phyloP scores from a whole-genome alignment of 2,888 invertebrate genomes.

The Julus scandinavius region DNA sequence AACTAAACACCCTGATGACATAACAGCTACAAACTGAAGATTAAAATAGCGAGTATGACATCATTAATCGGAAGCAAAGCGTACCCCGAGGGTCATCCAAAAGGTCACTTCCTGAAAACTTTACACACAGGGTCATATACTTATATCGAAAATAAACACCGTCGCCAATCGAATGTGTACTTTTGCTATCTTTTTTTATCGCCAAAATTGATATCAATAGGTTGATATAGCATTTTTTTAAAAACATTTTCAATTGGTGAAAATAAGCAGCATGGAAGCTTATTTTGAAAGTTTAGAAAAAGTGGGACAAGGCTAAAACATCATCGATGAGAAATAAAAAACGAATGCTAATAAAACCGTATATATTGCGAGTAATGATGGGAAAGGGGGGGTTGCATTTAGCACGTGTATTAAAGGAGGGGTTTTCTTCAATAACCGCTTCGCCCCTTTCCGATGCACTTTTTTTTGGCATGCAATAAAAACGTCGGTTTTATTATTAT shows the following conservation, averaged over 20 bases:
- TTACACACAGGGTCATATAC: neutral
- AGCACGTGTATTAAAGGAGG: no score
- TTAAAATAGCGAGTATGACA: neutral
- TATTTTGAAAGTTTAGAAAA: neutral
- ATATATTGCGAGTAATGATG: neutral
- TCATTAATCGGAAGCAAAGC: neutral
- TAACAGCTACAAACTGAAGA: no score
- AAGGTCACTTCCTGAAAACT: neutral
- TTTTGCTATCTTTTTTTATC: neutral
- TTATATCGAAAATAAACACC: neutral
- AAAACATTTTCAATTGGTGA: neutral
- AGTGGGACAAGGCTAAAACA: slow-evolving; percentile 21
- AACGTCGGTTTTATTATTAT: neutral
- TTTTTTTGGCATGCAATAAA: neutral
- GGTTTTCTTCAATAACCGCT: neutral
- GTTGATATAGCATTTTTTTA: neutral
- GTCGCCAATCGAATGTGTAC: neutral
- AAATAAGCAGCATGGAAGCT: neutral
- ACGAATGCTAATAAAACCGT: neutral
- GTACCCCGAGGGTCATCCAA: neutral
- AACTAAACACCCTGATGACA: no score
- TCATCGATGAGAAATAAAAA: slow-evolving; percentile 12
- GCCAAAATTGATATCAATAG: neutral
- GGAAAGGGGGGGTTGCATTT: neutral
- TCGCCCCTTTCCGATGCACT: neutral